phyloP scores from a whole-genome alignment of 2,888 invertebrate genomes.

The Platerodrilus igneus region DNA sequence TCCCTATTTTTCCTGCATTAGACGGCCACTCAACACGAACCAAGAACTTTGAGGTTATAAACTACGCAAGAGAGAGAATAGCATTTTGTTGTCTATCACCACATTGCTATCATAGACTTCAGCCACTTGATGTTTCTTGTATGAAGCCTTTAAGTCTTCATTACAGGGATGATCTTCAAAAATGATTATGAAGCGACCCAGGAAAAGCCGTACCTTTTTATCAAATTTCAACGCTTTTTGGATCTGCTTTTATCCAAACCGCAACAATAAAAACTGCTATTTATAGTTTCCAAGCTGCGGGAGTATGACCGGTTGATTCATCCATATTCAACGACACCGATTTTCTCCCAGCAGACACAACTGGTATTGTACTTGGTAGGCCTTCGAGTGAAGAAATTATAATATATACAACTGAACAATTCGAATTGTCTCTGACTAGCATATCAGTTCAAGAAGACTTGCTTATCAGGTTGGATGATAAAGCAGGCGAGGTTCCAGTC shows the following conservation, averaged over 20 bases:
- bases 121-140: too few relatives aligned
- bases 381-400: too few relatives aligned
- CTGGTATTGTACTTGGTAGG: too few relatives aligned
- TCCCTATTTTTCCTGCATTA: too few relatives aligned
- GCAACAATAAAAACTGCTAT: slow-evolving; percentile 13
- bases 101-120: too few relatives aligned
- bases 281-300: slow-evolving; percentile 27
- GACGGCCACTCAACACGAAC: too few relatives aligned
- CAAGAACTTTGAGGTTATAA: slow-evolving; percentile 23
- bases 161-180: neutral
- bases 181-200: neutral
- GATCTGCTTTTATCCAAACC: neutral
- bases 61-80: slow-evolving; percentile 13
- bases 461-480: too few relatives aligned
- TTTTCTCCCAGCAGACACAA: too few relatives aligned
- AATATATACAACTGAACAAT: too few relatives aligned
- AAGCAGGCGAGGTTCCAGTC: too few relatives aligned
- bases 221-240: neutral
- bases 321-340: neutral
- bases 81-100: slow-evolving; percentile 14
- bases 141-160: neutral
- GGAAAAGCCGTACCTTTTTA: neutral
- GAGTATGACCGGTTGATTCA: slow-evolving; percentile 10
- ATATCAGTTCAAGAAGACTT: too few relatives aligned
- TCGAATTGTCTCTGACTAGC: too few relatives aligned